phyloP scores from a whole-genome alignment of 2,797 vertebrate genomes.

The Graptemys geographica region DNA sequence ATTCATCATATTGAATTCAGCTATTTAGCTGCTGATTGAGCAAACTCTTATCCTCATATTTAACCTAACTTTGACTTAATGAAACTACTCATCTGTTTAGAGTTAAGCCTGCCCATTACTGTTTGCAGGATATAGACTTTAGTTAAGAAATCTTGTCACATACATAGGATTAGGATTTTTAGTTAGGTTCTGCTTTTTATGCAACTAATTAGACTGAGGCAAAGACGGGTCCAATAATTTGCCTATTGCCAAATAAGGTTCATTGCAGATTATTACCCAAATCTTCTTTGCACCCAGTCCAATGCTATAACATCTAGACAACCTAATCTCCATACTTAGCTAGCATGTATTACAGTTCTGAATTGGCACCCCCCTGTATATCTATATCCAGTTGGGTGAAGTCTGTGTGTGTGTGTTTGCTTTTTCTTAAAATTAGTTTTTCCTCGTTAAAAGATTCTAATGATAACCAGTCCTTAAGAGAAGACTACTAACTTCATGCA shows the following conservation, averaged over 20 bases:
- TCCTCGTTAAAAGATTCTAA: neutral
- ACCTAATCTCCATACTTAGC: neutral
- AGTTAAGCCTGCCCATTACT: neutral
- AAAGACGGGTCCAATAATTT: neutral
- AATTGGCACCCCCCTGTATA: neutral
- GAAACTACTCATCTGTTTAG: conserved; percentile 23
- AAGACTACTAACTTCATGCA: neutral
- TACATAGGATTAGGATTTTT: neutral
- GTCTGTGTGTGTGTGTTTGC: neutral
- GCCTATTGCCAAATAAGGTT: neutral
- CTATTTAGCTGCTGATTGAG: neutral
- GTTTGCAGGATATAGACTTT: neutral
- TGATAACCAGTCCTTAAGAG: neutral
- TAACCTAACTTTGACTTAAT: conserved; percentile 16
- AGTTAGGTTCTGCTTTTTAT: neutral
- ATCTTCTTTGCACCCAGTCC: neutral
- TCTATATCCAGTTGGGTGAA: neutral
- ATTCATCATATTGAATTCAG: neutral
- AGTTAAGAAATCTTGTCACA: neutral
- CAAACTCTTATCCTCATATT: neutral
- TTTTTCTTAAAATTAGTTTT: neutral
- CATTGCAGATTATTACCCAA: neutral
- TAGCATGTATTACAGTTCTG: neutral
- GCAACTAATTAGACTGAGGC: neutral
- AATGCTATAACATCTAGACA: neutral